These are phyloP conservation scores for Amiota minor DNA, from an alignment of 2,888 invertebrate species.

Conservation along the genomic window DNA sequence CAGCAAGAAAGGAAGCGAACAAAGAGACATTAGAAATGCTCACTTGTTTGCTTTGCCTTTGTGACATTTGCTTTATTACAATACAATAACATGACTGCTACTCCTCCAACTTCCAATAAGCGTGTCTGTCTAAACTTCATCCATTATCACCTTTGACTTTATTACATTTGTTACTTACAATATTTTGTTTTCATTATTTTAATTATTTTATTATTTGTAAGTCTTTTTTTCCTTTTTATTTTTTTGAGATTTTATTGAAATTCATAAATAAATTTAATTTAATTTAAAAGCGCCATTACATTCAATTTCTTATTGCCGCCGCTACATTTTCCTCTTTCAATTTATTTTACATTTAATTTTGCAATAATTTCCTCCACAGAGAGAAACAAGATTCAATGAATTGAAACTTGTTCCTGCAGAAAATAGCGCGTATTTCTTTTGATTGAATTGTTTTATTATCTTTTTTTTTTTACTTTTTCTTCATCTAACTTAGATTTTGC, in stretches of 20 bases:
- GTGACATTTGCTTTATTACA: too few species aligned
- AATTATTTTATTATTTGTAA: neutral
- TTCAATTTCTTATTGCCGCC: neutral
- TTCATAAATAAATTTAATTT: neutral
- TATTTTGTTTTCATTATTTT: neutral
- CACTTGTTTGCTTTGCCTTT: too few species aligned
- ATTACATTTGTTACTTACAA: neutral
- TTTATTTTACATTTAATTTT: neutral
- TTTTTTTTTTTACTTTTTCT: neutral
- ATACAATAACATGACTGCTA: too few species aligned
- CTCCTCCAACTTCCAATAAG: too few species aligned
- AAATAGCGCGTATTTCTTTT: neutral
- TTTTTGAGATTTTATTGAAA: neutral
- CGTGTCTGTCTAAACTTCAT: neutral
- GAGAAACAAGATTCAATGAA: constrained; percentile 2
- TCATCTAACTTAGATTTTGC: too few species aligned
- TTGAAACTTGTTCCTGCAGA: neutral
- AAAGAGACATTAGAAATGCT: neutral
- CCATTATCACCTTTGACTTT: neutral
- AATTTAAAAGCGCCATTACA: neutral
- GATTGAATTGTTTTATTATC: neutral
- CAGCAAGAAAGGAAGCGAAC: neutral
- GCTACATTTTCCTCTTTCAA: too few species aligned
- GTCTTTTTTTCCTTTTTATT: too few species aligned
- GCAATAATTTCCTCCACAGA: neutral